Base-by-base conservation (phyloP, 2,113 vertebrate genomes). In the Tachysurus fulvidraco region DNA sequence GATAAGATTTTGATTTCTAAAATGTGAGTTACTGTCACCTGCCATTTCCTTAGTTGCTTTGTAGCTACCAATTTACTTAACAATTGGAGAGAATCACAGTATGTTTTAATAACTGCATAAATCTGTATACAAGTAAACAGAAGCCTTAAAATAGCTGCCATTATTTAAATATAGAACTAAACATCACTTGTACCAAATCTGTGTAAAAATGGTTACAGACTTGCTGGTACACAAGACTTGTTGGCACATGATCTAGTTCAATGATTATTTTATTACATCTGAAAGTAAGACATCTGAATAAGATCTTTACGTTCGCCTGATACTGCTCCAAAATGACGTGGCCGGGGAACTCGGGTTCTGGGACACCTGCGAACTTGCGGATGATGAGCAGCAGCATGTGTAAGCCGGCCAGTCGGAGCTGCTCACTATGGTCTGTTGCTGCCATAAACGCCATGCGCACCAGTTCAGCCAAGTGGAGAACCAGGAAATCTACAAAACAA, bases 371-470 rank as follows among this genome's bases (percentile, higher is more conserved):
- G 95, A 99, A 99, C 84, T 92, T 94, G 55, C 93, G 94, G 92
- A 98, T 96, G 92, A 99, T 92, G 52, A 96, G 93, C 88, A 97
- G 93, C 67, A 99, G 91, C 0, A 93, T 95, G 74, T 97, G 96
- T 41, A 99, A 96, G 14, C 98, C 98, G 54, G 96, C 96, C 89
- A 98, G 94, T 64, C 97, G 95, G 80, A 99, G 96, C 5, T 95
- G 95, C 64, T 97, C 94, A n/a, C 96, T 97, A 86, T 97, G 96
- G 92, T 99, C 97, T 52, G 97, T 99, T 55, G 98, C 97, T 81
- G 97, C 97, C 97, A 99, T 99, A 91, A 99, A 99, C 46, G 98
- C 97, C 98, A 99, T 97, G 50, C 97, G 96, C 74, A 99, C 95
- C 94, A 99, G 94, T 69, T 98, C 97, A 16, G 95, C 95, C 82